Evolutionary conservation across 2,888 invertebrate species (phyloP).

Genomic region (Drosophila infuscata): DNA sequence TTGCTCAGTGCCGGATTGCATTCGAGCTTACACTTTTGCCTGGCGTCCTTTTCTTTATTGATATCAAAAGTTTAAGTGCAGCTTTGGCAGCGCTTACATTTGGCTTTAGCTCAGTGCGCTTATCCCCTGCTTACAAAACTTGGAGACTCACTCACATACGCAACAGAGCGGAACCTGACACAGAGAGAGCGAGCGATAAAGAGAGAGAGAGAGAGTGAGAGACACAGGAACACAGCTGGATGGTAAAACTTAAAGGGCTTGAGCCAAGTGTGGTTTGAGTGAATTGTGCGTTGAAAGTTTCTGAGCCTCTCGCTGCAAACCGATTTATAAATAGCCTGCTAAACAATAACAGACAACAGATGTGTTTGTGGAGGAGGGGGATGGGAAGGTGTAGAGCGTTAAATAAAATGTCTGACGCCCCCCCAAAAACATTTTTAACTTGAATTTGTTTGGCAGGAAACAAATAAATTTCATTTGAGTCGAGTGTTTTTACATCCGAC

Average conservation of each 20-base stretch:
- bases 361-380: background rate
- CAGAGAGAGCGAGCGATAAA: background rate
- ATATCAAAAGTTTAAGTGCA: constrained; percentile 80
- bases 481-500: constrained; percentile 66
- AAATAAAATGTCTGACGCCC: constrained; percentile 26
- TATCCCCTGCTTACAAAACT: constrained; percentile 70
- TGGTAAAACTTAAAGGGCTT: constrained; percentile 30
- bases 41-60: constrained; percentile 61
- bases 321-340: constrained; percentile 40
- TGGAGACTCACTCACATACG: constrained; percentile 33
- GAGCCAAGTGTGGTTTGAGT: constrained; percentile 23
- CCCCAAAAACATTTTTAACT: constrained; percentile 37
- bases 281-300: constrained; percentile 42
- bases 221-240: background rate
- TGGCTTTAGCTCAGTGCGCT: constrained; percentile 68
- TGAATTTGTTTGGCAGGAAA: constrained; percentile 56
- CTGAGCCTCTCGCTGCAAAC: constrained; percentile 29
- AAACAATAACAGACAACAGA: constrained; percentile 25
- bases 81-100: constrained; percentile 77
- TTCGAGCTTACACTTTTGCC: constrained; percentile 44
- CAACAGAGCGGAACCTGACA: constrained; percentile 17
- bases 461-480: constrained; percentile 76
- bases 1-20: constrained; percentile 41
- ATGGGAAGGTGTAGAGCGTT: background rate
- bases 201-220: background rate